phyloP scores from a whole-genome alignment of 2,797 vertebrate genomes.

The Hydrophis major region DNA sequence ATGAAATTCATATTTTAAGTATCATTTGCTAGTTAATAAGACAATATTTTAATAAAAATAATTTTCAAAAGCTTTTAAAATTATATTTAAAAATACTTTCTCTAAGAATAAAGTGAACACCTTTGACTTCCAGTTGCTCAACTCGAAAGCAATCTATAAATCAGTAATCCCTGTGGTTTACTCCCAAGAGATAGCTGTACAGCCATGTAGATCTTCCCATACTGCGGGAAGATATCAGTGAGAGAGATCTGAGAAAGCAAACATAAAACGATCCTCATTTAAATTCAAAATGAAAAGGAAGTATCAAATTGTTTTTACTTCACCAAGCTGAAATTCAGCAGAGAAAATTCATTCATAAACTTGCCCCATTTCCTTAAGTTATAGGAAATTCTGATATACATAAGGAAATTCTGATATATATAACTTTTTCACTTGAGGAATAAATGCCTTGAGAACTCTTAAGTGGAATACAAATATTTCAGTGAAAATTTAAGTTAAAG shows the following conservation, averaged over 20 bases:
- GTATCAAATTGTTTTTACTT: neutral
- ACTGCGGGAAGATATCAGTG: neutral
- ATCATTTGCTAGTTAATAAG: neutral
- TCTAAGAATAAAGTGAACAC: neutral
- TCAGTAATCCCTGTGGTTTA: neutral
- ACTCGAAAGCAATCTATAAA: neutral
- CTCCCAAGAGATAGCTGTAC: neutral
- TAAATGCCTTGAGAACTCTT: neutral
- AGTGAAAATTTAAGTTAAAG: neutral
- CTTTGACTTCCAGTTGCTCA: neutral
- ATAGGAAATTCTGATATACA: neutral
- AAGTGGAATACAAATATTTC: neutral
- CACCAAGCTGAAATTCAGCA: neutral
- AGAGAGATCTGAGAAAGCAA: neutral
- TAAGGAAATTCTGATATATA: neutral
- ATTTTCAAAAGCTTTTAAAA: neutral
- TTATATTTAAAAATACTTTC: neutral
- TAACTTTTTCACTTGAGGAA: neutral
- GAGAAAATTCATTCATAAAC: neutral
- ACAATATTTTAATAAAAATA: neutral
- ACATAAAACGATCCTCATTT: neutral
- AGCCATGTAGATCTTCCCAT: neutral
- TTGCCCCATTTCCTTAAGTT: neutral
- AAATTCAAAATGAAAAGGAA: neutral
- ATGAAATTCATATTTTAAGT: neutral